Percentiles rank a stretch among this genome's conserved stretches.
Conservation (phyloP, 1,140 invertebrate species). For the Aphelinus certus region DNA sequence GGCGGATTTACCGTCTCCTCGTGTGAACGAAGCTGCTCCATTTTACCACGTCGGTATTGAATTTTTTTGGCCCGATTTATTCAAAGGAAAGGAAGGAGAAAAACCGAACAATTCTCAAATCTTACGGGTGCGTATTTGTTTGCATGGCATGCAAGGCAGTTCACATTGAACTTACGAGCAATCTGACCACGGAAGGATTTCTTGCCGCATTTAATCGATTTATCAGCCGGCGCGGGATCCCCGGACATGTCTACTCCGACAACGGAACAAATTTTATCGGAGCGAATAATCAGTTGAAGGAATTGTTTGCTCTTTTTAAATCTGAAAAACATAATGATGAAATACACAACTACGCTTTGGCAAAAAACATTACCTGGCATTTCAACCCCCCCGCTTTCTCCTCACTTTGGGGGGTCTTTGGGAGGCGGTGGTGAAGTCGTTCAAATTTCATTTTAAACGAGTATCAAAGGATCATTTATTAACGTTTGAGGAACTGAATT, state of each 20-base stretch:
- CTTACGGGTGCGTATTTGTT: too few species aligned
- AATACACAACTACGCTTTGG: conserved; percentile 15
- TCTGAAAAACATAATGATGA: conserved; percentile 13
- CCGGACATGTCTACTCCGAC: conserved; percentile 44
- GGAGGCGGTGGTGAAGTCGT: conserved; percentile 47
- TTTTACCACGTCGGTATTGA: too few species aligned
- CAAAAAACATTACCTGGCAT: conserved; percentile 47
- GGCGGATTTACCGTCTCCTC: too few species aligned
- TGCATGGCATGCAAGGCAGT: too few species aligned
- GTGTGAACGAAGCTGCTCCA: too few species aligned
- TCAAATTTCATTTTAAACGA: conserved; percentile 44
- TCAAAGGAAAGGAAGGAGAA: too few species aligned
- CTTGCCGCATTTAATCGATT: too few species aligned
- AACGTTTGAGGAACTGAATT: conserved; percentile 49
- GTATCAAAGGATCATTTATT: conserved; percentile 23
- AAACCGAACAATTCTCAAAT: too few species aligned
- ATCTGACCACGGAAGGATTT: too few species aligned
- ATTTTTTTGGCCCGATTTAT: too few species aligned
- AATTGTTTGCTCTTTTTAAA: conserved; percentile 31
- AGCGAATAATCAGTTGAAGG: conserved; percentile 29
- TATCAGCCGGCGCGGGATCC: conserved; percentile 13
- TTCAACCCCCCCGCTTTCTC: conserved; percentile 47
- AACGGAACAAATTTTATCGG: conserved; percentile 47
- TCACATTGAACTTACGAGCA: too few species aligned
- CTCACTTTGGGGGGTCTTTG: conserved; percentile 50